Base-by-base conservation (phyloP, 2,888 invertebrate genomes). In the Zeuzera pyrina region DNA sequence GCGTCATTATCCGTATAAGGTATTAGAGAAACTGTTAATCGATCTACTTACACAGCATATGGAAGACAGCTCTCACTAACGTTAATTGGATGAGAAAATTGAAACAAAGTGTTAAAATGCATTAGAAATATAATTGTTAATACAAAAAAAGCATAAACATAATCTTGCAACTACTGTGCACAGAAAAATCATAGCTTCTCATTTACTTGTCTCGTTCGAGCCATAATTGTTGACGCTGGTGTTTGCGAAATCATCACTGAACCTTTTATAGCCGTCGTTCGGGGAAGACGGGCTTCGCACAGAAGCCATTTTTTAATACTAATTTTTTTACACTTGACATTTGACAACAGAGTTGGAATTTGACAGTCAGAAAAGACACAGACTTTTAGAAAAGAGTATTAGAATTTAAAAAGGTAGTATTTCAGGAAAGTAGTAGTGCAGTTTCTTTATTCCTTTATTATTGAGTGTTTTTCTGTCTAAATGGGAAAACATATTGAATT, bases 231-330 rank as follows among this genome's bases (percentile, higher is more conserved):
- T 83, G 77, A 79, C 59, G 69, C 79, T 79, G 78, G 67, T 60
- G 57, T 78, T 78, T 59, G 78, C 78, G 62, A 83, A 76, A 69
- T 88, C 87, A 70, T 88, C 87, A 69, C 85, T 85, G 60, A 88
- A 88, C 59, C 86, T 79, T 74, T 87, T 86, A 66, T 88, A 88
- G 38, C 88, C 88, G 60, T 88, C 87, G 55, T 86, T 81, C 61
- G 81, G 83, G 58, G 87, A 83, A 57, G 86, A 85, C 68, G 84
- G 81, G 72, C 85, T 85, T 57, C 85, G 67, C 62, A 79, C 49
- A 51, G 84, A 76, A 78, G 85, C 84, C 85, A 85, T 85, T 77
- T 73, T 77, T 69, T 48, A 45, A 56, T 41, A 81, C 78, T 79
- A 61, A 66, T 49, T 47, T 45, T 55, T n/a, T n/a, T n/a, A n/a